These are phyloP conservation scores for Pteria penguin DNA, from an alignment of 2,888 invertebrate species.

Conservation along the genomic window DNA sequence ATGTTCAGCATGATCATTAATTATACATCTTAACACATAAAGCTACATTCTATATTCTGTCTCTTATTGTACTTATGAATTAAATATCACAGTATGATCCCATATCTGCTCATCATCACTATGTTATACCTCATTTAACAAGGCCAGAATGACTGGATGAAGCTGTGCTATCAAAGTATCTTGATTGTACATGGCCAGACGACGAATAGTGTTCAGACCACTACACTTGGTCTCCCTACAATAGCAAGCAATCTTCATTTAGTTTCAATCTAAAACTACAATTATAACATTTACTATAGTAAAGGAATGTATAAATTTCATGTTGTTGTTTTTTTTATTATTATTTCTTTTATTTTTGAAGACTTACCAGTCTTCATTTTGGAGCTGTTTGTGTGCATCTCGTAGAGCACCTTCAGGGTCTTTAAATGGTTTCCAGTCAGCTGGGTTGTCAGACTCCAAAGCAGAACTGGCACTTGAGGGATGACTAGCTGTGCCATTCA, in stretches of 20 bases:
- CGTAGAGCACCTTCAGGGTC: constrained; percentile 85
- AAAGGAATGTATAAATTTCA: not conserved
- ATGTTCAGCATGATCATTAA: too few relatives aligned
- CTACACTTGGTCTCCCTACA: constrained; percentile 79
- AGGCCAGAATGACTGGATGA: constrained; percentile 76
- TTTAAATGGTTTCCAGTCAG: constrained; percentile 81
- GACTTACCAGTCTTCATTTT: constrained; percentile 78
- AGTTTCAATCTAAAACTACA: not conserved
- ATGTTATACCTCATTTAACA: constrained; percentile 84
- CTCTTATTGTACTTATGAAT: too few relatives aligned
- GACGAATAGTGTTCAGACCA: constrained; percentile 77
- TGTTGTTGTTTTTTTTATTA: too few relatives aligned
- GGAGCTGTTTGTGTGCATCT: constrained; percentile 81
- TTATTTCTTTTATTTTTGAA: not conserved
- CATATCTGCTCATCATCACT: too few relatives aligned
- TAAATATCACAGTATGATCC: too few relatives aligned
- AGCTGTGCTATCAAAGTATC: constrained; percentile 74
- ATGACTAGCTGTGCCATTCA: constrained; percentile 65
- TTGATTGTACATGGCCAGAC: constrained; percentile 77
- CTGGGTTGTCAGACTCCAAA: constrained; percentile 68
- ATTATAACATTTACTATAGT: not conserved
- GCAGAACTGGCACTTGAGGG: constrained; percentile 64
- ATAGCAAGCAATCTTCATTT: not conserved
- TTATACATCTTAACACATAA: too few relatives aligned
- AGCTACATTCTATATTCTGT: too few relatives aligned